Base-by-base conservation (phyloP, 2,888 invertebrate species). In the Hofmannophila pseudospretella region DNA sequence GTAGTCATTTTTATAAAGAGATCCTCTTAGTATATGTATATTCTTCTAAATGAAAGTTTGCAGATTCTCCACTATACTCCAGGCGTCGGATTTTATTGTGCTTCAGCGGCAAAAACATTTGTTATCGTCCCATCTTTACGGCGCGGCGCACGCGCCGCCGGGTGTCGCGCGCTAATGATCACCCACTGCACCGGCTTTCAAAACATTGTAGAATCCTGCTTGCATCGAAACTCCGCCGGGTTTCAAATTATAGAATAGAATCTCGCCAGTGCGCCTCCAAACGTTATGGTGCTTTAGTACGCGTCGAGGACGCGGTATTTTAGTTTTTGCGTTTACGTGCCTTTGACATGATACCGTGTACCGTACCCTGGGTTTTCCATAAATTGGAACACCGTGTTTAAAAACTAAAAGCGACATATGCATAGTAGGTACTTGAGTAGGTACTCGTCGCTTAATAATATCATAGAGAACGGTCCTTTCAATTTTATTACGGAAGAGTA, bases 51-150 rank as follows among this genome's bases (percentile, higher is more conserved):
- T 26, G 8, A 10, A 9, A 7, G 7, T 9, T 26, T 23, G 9
- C 25, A 2, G 4, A 20, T 20, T 20, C 20, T 5, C 4, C 4
- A 20, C 4, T 5, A 5, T 20, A 7, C 4, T 20, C 4, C 7
- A 20, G 7, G 20, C 20, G 23, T 8, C 10, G 11, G 27, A 27
- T n/a, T 14, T 9, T 31, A 23, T 37, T 32, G 11, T 27, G 23
- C 16, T 29, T 14, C 10, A 25, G 37, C 25, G 9, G 14, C 14
- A 32, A 25, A 32, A 16, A 7, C 3, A 32, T 34, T 31, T 27
- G 34, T 37, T 38, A 38, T 20, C 34, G 13, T 10, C 16, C 2
- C n/a, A 42, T 42, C 42, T 42, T 42, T 23, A 38, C 35, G 36
- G 34, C 34, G 31, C 34, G 11, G 25, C 38, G 30, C 25, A 26